Evolutionary conservation across 1,140 invertebrate genomes (phyloP).

Genomic region (Dinothrombium tinctorium): DNA sequence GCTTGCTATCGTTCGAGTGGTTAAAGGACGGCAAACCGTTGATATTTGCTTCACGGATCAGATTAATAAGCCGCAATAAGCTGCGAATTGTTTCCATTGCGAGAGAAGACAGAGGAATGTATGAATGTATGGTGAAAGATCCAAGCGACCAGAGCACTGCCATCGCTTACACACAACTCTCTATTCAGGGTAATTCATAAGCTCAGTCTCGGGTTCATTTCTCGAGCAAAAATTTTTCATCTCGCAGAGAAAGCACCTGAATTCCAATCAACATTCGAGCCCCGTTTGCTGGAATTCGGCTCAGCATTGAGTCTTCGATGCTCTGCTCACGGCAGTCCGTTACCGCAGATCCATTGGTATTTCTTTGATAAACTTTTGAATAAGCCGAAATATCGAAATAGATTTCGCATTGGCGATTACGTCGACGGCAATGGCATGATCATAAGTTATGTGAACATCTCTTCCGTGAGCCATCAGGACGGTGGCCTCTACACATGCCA

Average conservation of each 20-base stretch:
- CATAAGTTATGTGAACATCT: constrained; percentile 26
- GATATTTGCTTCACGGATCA: background rate
- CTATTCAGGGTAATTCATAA: constrained; percentile 22
- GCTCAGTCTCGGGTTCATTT: background rate
- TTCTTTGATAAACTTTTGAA: constrained; percentile 19
- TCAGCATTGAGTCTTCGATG: constrained; percentile 44
- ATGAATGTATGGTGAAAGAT: constrained; percentile 23
- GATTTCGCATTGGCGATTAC: constrained; percentile 16
- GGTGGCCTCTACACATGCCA: constrained; percentile 1
- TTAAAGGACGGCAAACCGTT: background rate
- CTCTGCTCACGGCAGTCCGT: constrained; percentile 50
- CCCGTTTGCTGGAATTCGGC: background rate
- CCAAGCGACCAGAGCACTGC: constrained; percentile 17
- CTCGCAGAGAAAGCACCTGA: background rate
- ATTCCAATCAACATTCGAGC: background rate
- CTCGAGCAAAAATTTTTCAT: background rate
- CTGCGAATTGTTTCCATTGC: constrained; percentile 19
- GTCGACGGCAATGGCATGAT: constrained; percentile 19
- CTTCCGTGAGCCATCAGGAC: constrained; percentile 15
- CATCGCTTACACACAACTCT: constrained; percentile 21
- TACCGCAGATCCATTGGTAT: constrained; percentile 32
- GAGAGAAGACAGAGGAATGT: constrained; percentile 24
- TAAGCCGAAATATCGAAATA: background rate
- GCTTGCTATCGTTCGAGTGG: background rate
- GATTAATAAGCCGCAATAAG: background rate